Base-by-base conservation (phyloP, 2,113 vertebrate species). In the Solea senegalensis region DNA sequence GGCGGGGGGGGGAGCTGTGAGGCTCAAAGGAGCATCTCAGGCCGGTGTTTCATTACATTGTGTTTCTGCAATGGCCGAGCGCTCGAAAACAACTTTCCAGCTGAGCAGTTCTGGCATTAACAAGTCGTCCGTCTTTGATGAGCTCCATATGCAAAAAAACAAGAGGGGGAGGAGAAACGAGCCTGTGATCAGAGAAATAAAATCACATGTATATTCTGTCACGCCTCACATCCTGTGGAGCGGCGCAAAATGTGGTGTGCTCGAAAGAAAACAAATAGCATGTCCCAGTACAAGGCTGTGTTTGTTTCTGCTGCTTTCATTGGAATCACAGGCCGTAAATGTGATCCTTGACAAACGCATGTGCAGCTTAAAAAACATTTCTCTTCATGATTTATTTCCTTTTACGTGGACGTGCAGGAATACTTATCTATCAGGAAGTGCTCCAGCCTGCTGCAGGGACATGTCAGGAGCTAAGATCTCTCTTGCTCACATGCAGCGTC, bases 181-280 rank as follows among this genome's bases (percentile, higher is more conserved):
- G 54, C 48, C 50, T 75, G 78, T 80, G 80, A 90, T 89, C 84
- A 79, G 76, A 82, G 86, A 90, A 90, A 91, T 91, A 86, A 90
- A 92, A 92, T 90, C 88, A 86, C 81, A 88, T 81, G 88, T 84
- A 84, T 85, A 81, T 87, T 88, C 90, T 89, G 86, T 91, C 83
- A 90, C 28, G 88, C 85, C 80, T 92, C 89, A 88, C 77, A 71
- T 89, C 78, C 78, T 64, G 65, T 74, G 82, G 84, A 89, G 79
- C 80, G 13, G 61, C 48, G 67, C 86, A 87, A 78, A 90, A 83
- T 83, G 84, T 73, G 81, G 80, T 74, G 79, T 34, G 79, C 85
- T 81, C 44, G 65, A 88, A 91, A 75, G 84, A 93, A 93, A 93
- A 90, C 90, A 93, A 92, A 92, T 90, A 92, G 76, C 76, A 74